Base-by-base conservation (phyloP, 2,797 vertebrate species). In the Sardinella longiceps region DNA sequence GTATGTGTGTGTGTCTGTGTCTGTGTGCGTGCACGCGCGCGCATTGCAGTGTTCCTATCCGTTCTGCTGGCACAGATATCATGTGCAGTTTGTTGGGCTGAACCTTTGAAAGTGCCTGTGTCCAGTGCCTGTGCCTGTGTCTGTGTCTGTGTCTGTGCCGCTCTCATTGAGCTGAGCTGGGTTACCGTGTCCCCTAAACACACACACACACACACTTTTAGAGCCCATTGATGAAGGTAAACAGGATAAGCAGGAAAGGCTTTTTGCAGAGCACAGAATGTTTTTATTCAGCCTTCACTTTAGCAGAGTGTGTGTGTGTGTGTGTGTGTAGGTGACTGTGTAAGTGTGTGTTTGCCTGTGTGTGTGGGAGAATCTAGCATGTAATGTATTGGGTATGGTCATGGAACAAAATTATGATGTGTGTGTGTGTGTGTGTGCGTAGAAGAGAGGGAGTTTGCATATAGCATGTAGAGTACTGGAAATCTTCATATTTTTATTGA, bases 311-410 rank as follows among this genome's bases (percentile, higher is more conserved):
- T 63, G 60, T 14, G 15, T 33, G 63, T 70, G 63, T 70, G 63
- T 70, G 30, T 14, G 5, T 18, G 63, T 11, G 46, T 9, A 12
- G 7, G 46, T n/a, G 9, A 1, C 9, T 30, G 25, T 63, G 60
- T 14, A 33, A 14, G 63, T 70, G 63, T 70, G 63, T 70, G 30
- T 14, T 1, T 18, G 63, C 1, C 7, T 9, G 7, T 5, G 46
- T 87, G 80, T 87, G 80, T 66, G 28, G 7, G 46, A 9, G 12
- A 48, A 10, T 10, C 46, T 48, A 48, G 46, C 46, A 48, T 48
- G 43, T 43, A 43, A 7, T 43, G 43, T 43, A 43, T 43, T 43
- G 43, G 43, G 43, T 43, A 43, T 43, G 46, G 11, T 28, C 28
- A 30, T 66, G n/a, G n/a, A n/a, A n/a, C n/a, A n/a, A n/a, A n/a